Evolutionary conservation across 2,888 invertebrate genomes (phyloP).

Genomic region (Tetrapedia diversipes): DNA sequence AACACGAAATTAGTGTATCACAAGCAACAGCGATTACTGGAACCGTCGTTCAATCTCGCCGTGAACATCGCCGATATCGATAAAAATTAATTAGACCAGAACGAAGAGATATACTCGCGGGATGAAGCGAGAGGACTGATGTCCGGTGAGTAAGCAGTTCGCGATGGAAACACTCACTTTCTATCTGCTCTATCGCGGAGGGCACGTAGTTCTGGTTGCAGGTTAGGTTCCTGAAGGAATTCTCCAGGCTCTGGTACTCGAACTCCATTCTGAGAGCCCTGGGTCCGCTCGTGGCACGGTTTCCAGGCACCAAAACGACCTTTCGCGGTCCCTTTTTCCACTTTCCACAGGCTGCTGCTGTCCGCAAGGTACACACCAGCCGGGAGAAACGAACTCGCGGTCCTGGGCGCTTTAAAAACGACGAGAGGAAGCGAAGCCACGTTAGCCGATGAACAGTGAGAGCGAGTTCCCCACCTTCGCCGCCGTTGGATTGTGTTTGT

Average conservation of each 20-base stretch:
- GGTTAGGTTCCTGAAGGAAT: constrained; percentile 70
- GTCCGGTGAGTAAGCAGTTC: no score
- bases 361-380: constrained; percentile 27
- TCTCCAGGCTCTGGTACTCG: constrained; percentile 26
- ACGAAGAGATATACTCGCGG: not conserved
- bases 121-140: not conserved
- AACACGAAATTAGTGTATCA: not conserved
- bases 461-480: constrained; percentile 75
- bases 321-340: not conserved
- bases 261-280: constrained; percentile 18
- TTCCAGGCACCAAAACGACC: not conserved
- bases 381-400: constrained; percentile 42
- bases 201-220: constrained; percentile 76
- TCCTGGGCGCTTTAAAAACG: constrained; percentile 33
- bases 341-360: not conserved
- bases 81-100: not conserved
- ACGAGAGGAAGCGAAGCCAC: constrained; percentile 28
- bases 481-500: constrained; percentile 38
- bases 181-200: constrained; percentile 74
- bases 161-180: constrained; percentile 73
- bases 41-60: not conserved
- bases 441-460: constrained; percentile 65
- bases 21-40: not conserved
- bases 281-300: not conserved
- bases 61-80: not conserved